Percentiles rank a stretch among this genome's conserved stretches.
Conservation (phyloP, 2,888 invertebrate species). For the Rhingia rostrata region DNA sequence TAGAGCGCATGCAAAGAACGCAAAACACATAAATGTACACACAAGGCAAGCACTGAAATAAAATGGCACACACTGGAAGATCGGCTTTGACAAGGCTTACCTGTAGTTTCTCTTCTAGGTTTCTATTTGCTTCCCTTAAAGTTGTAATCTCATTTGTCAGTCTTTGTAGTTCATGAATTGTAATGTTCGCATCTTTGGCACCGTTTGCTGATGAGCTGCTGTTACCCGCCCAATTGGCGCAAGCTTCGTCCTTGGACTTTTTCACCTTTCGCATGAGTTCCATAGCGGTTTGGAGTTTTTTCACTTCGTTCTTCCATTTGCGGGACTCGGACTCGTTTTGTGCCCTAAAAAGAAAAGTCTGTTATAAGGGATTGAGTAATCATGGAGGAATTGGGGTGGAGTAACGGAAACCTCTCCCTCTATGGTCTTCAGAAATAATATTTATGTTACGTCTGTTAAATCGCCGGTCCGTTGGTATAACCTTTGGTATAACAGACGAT, state of each 20-base stretch:
- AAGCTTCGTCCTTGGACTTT: conserved; percentile 76
- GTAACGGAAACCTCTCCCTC: neutral
- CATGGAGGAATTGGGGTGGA: neutral
- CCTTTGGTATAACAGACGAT: no score
- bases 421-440: no score
- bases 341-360: conserved; percentile 80
- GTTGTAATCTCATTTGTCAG: conserved; percentile 85
- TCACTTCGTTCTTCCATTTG: conserved; percentile 85
- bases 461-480: no score
- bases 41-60: conserved; percentile 18
- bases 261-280: conserved; percentile 82
- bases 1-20: conserved; percentile 40
- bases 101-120: conserved; percentile 87
- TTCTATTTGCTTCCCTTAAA: conserved; percentile 86
- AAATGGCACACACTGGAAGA: neutral
- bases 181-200: conserved; percentile 75
- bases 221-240: conserved; percentile 59
- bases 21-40: conserved; percentile 6
- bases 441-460: no score
- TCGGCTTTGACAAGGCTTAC: conserved; percentile 80
- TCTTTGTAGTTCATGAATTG: conserved; percentile 82
- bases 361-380: no score
- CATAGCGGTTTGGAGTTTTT: conserved; percentile 85
- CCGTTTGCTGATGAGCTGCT: conserved; percentile 55
- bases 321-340: conserved; percentile 85